A percentile compares a stretch with the other conserved stretches of the same genome.
Evolutionary conservation across 2,113 vertebrate species (phyloP).

Genomic region (Dinomys branickii): DNA sequence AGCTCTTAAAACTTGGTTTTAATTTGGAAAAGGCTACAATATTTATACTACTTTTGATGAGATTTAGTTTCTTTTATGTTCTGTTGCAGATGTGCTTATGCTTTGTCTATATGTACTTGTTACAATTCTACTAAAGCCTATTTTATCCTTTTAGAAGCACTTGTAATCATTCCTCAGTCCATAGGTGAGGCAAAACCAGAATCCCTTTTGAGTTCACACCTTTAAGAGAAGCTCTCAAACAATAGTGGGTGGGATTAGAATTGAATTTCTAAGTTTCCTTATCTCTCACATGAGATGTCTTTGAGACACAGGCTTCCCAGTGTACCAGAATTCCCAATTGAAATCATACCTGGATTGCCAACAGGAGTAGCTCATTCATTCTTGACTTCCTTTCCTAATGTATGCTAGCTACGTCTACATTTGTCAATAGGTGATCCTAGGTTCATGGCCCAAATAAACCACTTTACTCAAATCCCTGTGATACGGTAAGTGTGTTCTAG

Average conservation of each 20-base stretch:
- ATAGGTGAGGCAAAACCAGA: background rate
- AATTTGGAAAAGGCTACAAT: constrained; percentile 29
- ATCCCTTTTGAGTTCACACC: background rate
- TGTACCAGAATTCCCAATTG: background rate
- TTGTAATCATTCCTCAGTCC: background rate
- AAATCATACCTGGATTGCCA: background rate
- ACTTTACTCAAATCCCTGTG: background rate
- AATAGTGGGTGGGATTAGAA: background rate
- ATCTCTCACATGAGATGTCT: background rate
- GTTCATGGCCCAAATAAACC: background rate
- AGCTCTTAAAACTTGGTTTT: constrained; percentile 19
- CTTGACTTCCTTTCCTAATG: background rate
- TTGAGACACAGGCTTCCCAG: background rate
- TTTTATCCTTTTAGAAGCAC: background rate
- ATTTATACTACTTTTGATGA: constrained; percentile 17
- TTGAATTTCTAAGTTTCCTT: background rate
- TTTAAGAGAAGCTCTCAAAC: background rate
- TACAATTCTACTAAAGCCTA: background rate
- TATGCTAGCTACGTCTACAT: background rate
- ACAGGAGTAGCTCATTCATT: background rate
- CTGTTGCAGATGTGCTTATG: background rate
- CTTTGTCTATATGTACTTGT: background rate
- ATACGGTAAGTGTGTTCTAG: background rate
- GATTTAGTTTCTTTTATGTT: background rate
- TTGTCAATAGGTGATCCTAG: background rate